Evolutionary conservation across 2,888 invertebrate species (phyloP), one percentile per base, ranked within the genome.

Genomic region (Diplazon laetatorius): DNA sequence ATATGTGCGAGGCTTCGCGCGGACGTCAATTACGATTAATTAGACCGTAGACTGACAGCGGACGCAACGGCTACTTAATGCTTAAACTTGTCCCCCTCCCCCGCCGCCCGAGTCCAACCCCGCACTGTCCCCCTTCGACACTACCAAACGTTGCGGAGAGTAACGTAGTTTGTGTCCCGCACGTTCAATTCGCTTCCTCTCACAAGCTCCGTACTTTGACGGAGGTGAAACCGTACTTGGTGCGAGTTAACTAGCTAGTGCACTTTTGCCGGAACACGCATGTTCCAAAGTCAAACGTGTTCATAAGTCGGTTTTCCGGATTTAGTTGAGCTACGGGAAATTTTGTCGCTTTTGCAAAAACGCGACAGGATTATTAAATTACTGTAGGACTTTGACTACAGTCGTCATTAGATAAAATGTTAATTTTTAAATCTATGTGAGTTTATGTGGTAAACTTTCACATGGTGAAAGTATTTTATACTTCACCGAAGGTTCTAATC

Each of bases 11-110:
- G 87, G 87, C 89, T 90, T 89, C 89, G 85, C 89, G 89, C 89
- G 87, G 85, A 87, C 88, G 89, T 90, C 90, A 90, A 91, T 91
- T 91, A 88, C 88, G 87, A 90, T 90, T 90, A 90, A 90, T 91
- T 90, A 90, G 89, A 89, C 88, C 89, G 89, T 86, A 89, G 90
- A 90, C 89, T 90, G 89, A 90, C 90, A 89, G 90, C 89, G 89
- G 89, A 89, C 89, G 88, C 89, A 88, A 87, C 87, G 87, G 85
- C 88, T 89, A 88, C 89, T 89, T 89, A 89, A 89, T 86, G 84
- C 88, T 89, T 87, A 87, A 87, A 89, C 87, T 88, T 86, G 87
- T 85, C 60, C 60, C 73, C 42, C 22, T 60, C 52, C 2, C 25
- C 14, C 68, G 84, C 83, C 84, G 81, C 4, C 30, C 6, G 6